Conservation (phyloP, 2,888 invertebrate species). For the Baccha elongata region DNA sequence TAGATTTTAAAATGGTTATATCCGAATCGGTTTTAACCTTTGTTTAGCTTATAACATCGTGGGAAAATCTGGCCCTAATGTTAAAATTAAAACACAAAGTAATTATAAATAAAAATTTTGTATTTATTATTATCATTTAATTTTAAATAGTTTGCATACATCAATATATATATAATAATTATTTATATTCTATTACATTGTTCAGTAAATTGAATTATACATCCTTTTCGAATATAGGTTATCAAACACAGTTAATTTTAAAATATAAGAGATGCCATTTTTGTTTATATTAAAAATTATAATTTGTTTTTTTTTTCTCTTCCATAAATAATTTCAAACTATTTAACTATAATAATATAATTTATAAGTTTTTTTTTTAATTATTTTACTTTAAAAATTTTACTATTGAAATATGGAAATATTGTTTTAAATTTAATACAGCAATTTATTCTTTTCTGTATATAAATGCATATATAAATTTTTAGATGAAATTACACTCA, state of each 20-base stretch:
- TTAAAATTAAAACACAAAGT: too few relatives aligned
- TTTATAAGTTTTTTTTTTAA: slow-evolving; percentile 13
- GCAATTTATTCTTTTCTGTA: slow-evolving; percentile 34
- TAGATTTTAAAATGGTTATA: too few relatives aligned
- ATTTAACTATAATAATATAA: slow-evolving; percentile 28
- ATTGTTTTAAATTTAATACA: slow-evolving; percentile 19
- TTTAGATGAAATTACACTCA: slow-evolving; percentile 5
- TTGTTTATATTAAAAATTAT: slow-evolving; percentile 31
- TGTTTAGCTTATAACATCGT: too few relatives aligned
- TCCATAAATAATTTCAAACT: slow-evolving; percentile 40
- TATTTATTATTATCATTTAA: slow-evolving; percentile 59
- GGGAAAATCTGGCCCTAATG: too few relatives aligned
- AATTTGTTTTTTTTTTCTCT: slow-evolving; percentile 4
- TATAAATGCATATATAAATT: slow-evolving; percentile 56
- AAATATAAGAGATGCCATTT: slow-evolving; percentile 50
- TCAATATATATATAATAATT: slow-evolving; percentile 45
- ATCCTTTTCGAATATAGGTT: slow-evolving; percentile 33
- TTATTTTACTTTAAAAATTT: slow-evolving; percentile 22
- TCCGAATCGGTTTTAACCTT: too few relatives aligned
- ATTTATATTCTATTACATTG: slow-evolving; percentile 28
- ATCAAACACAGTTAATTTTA: slow-evolving; percentile 47
- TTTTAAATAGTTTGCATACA: slow-evolving; percentile 68
- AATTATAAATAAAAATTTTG: slow-evolving; percentile 71
- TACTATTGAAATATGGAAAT: slow-evolving; percentile 51
- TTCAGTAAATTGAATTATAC: slow-evolving; percentile 42